Percentiles rank a stretch among this genome's conserved stretches.
Conservation (phyloP, 1,140 invertebrate genomes). For the Drosophila mayri region DNA sequence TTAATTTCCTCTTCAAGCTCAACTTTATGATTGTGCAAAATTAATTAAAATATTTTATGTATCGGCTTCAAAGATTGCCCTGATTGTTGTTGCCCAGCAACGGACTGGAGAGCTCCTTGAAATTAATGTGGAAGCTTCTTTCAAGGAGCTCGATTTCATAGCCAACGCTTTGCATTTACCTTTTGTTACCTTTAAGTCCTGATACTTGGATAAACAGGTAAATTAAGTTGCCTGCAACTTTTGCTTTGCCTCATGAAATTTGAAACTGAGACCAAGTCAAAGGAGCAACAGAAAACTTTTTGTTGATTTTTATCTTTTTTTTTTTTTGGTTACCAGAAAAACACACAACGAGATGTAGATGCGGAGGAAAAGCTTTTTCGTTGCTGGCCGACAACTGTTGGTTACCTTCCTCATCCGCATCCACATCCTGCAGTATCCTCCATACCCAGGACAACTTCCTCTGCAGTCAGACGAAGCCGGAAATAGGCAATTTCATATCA, state of each 20-base stretch:
- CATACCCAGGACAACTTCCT: conserved; percentile 20
- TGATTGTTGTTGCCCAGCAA: conserved; percentile 16
- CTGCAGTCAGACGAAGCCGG: conserved; percentile 64
- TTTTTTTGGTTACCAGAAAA: conserved; percentile 1
- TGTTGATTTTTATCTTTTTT: conserved; percentile 45
- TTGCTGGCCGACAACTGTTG: conserved; percentile 26
- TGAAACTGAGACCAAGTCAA: conserved; percentile 15
- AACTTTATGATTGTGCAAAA: conserved; percentile 33
- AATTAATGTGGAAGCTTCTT: conserved; percentile 13
- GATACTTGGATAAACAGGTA: conserved; percentile 13
- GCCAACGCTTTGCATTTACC: not conserved
- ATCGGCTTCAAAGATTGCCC: conserved; percentile 19
- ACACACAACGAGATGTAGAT: not conserved
- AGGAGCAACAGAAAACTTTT: conserved; percentile 34
- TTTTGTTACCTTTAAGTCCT: conserved; percentile 6
- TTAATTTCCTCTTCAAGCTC: conserved; percentile 49
- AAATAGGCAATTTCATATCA: conserved; percentile 79
- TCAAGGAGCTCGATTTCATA: conserved; percentile 16
- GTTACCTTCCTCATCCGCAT: conserved; percentile 1
- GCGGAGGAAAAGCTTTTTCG: conserved; percentile 17
- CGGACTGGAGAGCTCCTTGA: conserved; percentile 11
- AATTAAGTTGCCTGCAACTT: conserved; percentile 34
- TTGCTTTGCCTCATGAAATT: conserved; percentile 40
- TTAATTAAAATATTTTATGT: conserved; percentile 47
- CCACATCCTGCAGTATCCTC: not conserved